Percentiles rank a stretch among this genome's conserved stretches.
These are phyloP conservation scores for Epinephelus cyanopodus DNA, from an alignment of 2,113 vertebrate species.

Conservation along the genomic window DNA sequence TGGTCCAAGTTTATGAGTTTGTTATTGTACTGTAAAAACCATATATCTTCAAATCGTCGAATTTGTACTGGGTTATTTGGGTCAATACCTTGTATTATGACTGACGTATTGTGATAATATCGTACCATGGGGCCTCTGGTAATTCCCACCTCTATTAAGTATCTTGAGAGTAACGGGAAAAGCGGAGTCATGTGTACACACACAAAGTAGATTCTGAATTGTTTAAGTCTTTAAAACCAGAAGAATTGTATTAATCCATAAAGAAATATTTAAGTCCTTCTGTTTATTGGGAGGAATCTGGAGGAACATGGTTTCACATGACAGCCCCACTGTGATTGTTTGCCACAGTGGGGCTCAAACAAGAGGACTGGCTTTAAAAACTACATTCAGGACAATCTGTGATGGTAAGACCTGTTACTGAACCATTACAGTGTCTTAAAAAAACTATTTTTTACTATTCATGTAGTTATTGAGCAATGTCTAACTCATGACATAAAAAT, in stretches of 20 bases:
- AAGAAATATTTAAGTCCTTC: not conserved
- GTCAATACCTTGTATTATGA: no score
- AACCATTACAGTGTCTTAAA: not conserved
- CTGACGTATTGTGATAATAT: no score
- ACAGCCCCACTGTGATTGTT: not conserved
- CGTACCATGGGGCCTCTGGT: no score
- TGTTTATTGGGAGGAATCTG: not conserved
- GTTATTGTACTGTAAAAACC: not conserved
- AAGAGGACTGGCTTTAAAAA: not conserved
- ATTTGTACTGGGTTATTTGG: no score
- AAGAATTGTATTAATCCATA: not conserved
- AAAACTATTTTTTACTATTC: slow-evolving; percentile 12
- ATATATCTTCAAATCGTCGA: not conserved
- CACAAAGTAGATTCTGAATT: no score
- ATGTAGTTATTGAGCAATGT: slow-evolving; percentile 33
- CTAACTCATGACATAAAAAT: slow-evolving; percentile 15
- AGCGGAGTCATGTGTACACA: no score
- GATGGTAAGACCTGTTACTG: not conserved
- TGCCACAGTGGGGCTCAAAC: not conserved
- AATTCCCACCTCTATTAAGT: no score
- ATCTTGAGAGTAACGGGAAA: no score
- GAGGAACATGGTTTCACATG: not conserved
- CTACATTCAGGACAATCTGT: not conserved
- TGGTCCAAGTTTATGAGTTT: not conserved
- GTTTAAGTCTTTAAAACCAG: no score